Conservation (phyloP, 2,113 vertebrate species). For the Nibea albiflora region DNA sequence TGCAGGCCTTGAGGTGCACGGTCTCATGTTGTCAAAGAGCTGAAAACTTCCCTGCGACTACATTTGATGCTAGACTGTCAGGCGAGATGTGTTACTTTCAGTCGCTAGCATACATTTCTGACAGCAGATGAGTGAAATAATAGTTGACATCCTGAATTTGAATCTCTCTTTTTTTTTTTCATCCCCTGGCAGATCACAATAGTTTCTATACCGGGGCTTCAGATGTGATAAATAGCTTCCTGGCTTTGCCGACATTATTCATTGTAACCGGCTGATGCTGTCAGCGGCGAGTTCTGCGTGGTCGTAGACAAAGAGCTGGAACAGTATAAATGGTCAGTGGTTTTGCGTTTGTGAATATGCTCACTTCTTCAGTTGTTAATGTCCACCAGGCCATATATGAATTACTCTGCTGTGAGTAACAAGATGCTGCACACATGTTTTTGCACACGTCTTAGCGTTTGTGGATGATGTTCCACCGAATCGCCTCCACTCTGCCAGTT, state of each 20-base stretch:
- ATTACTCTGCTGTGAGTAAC: neutral
- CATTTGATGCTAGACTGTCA: constrained; percentile 22
- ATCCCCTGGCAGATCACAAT: constrained; percentile 12
- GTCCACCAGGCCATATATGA: neutral
- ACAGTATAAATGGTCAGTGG: neutral
- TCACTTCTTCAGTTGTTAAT: neutral
- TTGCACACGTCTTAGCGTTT: neutral
- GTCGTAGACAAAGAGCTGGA: neutral
- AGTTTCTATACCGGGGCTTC: constrained; percentile 39
- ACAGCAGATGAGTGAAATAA: constrained; percentile 30
- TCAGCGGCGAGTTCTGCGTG: constrained; percentile 14
- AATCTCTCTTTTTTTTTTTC: neutral
- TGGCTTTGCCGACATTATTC: constrained; percentile 18
- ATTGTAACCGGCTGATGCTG: constrained; percentile 24
- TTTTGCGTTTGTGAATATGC: neutral
- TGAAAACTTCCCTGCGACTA: constrained; percentile 16
- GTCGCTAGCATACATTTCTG: constrained; percentile 1
- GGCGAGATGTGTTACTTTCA: constrained; percentile 13
- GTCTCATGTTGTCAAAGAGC: constrained; percentile 21
- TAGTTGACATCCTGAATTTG: constrained; percentile 21
- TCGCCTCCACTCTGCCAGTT: neutral
- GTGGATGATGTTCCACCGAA: neutral
- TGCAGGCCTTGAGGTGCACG: constrained; percentile 10
- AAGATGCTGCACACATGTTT: neutral
- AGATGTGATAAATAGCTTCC: constrained; percentile 39